phyloP scores from a whole-genome alignment of 2,888 invertebrate species.

The Rapana venosa region DNA sequence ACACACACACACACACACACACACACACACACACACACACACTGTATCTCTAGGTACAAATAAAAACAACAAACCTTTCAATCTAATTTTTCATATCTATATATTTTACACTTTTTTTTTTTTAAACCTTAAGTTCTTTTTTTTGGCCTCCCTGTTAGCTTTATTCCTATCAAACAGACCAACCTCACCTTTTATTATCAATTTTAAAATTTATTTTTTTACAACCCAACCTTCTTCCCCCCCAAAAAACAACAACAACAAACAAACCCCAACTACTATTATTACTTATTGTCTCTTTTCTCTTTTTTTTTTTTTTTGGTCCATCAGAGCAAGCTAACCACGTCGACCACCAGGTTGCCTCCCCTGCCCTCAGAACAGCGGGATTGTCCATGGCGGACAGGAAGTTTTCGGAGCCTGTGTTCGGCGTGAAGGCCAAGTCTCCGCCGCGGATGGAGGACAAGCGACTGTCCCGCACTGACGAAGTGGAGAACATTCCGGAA shows the following conservation, averaged over 20 bases:
- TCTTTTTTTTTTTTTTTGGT: neutral
- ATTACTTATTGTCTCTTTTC: neutral
- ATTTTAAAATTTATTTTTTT: too few species aligned
- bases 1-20: neutral
- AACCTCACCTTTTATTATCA: too few species aligned
- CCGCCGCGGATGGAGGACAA: slow-evolving; percentile 52
- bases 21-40: slow-evolving; percentile 14
- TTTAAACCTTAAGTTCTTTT: too few species aligned
- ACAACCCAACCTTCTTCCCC: slow-evolving; percentile 26
- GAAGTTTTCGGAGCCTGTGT: slow-evolving; percentile 69
- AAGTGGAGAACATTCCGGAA: slow-evolving; percentile 77
- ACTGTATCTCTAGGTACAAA: too few species aligned
- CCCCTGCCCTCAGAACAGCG: neutral
- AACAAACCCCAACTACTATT: too few species aligned
- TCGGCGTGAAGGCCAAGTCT: slow-evolving; percentile 54
- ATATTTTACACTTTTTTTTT: too few species aligned
- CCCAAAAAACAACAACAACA: too few species aligned
- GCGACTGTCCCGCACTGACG: slow-evolving; percentile 67
- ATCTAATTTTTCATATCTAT: too few species aligned
- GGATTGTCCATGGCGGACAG: slow-evolving; percentile 56
- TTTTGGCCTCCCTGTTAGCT: too few species aligned
- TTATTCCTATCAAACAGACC: too few species aligned
- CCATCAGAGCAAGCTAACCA: neutral
- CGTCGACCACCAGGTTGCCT: slow-evolving; percentile 1
- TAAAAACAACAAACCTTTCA: too few species aligned